These are phyloP conservation scores for Scylla paramamosain DNA, from an alignment of 1,140 invertebrate genomes.

Conservation along the genomic window DNA sequence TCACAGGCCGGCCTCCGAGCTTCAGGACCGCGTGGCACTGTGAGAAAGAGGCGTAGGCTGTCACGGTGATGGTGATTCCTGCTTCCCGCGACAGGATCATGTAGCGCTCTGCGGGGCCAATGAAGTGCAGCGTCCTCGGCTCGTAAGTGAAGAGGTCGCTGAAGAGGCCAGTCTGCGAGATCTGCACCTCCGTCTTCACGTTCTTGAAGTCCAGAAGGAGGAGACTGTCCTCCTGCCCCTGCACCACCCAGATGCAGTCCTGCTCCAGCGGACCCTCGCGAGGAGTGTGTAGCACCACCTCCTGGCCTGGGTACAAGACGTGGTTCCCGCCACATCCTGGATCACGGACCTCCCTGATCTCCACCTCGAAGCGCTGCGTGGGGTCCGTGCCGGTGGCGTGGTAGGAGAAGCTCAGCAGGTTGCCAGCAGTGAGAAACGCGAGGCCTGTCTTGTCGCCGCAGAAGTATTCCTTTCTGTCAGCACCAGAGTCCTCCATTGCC, in stretches of 20 bases:
- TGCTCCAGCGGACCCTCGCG: background rate
- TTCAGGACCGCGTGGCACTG: constrained; percentile 27
- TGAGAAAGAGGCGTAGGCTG: constrained; percentile 17
- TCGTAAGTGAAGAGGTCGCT: constrained; percentile 51
- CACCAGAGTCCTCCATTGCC: constrained; percentile 29
- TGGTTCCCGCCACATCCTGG: constrained; percentile 43
- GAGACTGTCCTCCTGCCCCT: constrained; percentile 5
- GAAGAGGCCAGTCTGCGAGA: constrained; percentile 47
- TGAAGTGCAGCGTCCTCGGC: constrained; percentile 57
- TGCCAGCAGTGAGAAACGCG: constrained; percentile 23
- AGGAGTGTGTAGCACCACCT: constrained; percentile 12
- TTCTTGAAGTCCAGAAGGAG: constrained; percentile 58
- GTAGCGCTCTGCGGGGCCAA: constrained; percentile 53
- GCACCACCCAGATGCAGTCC: constrained; percentile 54
- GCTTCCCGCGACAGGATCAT: constrained; percentile 56
- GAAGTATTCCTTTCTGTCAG: background rate
- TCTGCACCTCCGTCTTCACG: constrained; percentile 15
- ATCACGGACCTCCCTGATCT: constrained; percentile 16
- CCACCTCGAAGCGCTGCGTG: background rate
- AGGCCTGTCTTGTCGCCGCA: background rate
- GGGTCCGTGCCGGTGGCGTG: background rate
- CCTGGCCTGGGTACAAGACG: background rate
- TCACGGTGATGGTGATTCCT: constrained; percentile 35
- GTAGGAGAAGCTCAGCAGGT: constrained; percentile 24
- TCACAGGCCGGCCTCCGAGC: background rate